phyloP scores from a whole-genome alignment of 2,888 invertebrate species.

The Tineola bisselliella region DNA sequence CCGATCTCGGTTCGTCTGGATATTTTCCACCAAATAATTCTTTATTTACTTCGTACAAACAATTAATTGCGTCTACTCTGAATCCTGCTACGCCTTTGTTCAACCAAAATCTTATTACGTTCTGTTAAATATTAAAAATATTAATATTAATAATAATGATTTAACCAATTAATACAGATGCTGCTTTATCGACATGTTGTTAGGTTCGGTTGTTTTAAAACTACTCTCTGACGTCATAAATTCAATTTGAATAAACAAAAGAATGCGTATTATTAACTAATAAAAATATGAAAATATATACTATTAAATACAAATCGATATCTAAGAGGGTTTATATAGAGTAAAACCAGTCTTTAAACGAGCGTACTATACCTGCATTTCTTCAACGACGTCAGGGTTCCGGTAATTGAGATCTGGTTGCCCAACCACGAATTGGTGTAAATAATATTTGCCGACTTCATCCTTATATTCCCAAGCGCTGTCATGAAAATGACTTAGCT shows the following conservation, averaged over 20 bases:
- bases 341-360: background rate
- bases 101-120: slow-evolving; percentile 83
- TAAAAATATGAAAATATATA: too few species aligned
- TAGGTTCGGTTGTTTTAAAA: too few species aligned
- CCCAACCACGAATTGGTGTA: slow-evolving; percentile 76
- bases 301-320: too few species aligned
- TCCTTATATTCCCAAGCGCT: slow-evolving; percentile 79
- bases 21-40: slow-evolving; percentile 44
- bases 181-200: too few species aligned
- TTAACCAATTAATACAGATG: too few species aligned
- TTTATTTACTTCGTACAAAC: slow-evolving; percentile 70
- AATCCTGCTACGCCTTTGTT: slow-evolving; percentile 88
- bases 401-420: slow-evolving; percentile 82
- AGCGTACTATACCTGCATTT: slow-evolving; percentile 50
- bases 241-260: too few species aligned
- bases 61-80: slow-evolving; percentile 79
- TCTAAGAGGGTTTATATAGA: too few species aligned
- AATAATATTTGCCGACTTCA: slow-evolving; percentile 74
- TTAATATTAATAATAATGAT: too few species aligned
- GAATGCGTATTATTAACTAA: too few species aligned
- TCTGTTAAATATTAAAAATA: slow-evolving; percentile 33
- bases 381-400: slow-evolving; percentile 70
- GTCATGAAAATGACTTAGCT: slow-evolving; percentile 70
- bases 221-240: too few species aligned
- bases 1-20: slow-evolving; percentile 66